Percentiles rank a stretch among this genome's conserved stretches.
phyloP scores from a whole-genome alignment of 2,888 invertebrate species.

The Stenodera caucasica region DNA sequence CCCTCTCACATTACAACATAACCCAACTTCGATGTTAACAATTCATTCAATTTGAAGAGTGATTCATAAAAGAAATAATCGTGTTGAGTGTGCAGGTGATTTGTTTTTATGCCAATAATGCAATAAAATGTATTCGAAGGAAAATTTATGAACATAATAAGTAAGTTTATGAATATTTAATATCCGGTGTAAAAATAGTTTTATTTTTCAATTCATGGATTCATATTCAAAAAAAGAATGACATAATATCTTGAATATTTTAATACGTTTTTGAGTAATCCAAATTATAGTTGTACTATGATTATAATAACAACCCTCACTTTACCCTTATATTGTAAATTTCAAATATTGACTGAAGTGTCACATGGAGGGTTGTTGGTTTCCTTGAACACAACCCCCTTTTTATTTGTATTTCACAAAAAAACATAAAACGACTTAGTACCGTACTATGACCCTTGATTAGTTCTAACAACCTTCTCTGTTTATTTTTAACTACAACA shows the following conservation, averaged over 20 bases:
- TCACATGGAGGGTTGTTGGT: conserved; percentile 1
- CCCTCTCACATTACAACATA: conserved; percentile 15
- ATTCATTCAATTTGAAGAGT: conserved; percentile 10
- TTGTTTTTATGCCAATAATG: not conserved
- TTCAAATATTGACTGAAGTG: conserved; percentile 10
- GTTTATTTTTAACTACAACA: not conserved
- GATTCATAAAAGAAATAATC: conserved; percentile 9
- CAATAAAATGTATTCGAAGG: not conserved
- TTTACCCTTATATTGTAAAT: conserved; percentile 11
- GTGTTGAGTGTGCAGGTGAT: conserved; percentile 9
- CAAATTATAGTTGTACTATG: not conserved
- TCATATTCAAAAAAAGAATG: not conserved
- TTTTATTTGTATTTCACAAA: not conserved
- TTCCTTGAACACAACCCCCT: not conserved
- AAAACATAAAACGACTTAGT: not conserved
- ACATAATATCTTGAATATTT: not conserved
- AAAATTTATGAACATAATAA: not conserved
- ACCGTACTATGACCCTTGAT: conserved; percentile 1
- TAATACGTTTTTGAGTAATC: not conserved
- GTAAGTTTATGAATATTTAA: conserved; percentile 4
- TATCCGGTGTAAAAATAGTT: not conserved
- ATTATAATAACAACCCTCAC: not conserved
- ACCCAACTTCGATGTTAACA: conserved; percentile 12
- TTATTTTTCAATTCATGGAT: not conserved
- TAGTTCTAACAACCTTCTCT: not conserved